These are phyloP conservation scores for Osmerus eperlanus DNA, from an alignment of 2,113 vertebrate genomes.

Conservation along the genomic window DNA sequence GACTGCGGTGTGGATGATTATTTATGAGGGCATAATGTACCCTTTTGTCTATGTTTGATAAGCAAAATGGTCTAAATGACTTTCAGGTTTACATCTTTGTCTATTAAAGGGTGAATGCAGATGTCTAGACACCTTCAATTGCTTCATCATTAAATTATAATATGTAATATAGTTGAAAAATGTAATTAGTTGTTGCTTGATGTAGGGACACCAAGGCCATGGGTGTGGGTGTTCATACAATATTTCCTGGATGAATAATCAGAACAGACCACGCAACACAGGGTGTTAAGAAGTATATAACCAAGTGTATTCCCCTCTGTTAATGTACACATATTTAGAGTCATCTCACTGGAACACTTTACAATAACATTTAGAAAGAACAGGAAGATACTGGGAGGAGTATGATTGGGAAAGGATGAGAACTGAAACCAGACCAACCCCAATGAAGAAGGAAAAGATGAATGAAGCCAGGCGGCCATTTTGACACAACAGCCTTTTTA, in stretches of 20 bases:
- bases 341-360: slow-evolving; percentile 86
- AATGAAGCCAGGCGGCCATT: slow-evolving; percentile 45
- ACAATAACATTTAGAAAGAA: slow-evolving; percentile 88
- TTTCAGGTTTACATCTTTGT: too few relatives aligned
- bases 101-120: too few relatives aligned
- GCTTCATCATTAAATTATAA: too few relatives aligned
- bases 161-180: too few relatives aligned
- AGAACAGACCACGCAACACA: slow-evolving; percentile 65
- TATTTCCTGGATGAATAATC: not conserved
- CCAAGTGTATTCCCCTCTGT: slow-evolving; percentile 86
- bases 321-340: slow-evolving; percentile 85
- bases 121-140: too few relatives aligned
- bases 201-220: too few relatives aligned
- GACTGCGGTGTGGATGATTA: too few relatives aligned
- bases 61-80: too few relatives aligned
- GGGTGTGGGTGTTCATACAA: too few relatives aligned
- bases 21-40: too few relatives aligned
- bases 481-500: slow-evolving; percentile 39
- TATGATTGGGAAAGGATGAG: slow-evolving; percentile 49
- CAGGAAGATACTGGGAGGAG: slow-evolving; percentile 77
- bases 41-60: too few relatives aligned
- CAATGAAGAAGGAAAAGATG: slow-evolving; percentile 22
- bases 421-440: slow-evolving; percentile 48
- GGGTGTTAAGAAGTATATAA: slow-evolving; percentile 82
- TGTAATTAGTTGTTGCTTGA: too few relatives aligned